Evolutionary conservation across 2,113 vertebrate species (phyloP), one percentile per base, ranked within the genome.

Genomic region (Burhinus bistriatus): DNA sequence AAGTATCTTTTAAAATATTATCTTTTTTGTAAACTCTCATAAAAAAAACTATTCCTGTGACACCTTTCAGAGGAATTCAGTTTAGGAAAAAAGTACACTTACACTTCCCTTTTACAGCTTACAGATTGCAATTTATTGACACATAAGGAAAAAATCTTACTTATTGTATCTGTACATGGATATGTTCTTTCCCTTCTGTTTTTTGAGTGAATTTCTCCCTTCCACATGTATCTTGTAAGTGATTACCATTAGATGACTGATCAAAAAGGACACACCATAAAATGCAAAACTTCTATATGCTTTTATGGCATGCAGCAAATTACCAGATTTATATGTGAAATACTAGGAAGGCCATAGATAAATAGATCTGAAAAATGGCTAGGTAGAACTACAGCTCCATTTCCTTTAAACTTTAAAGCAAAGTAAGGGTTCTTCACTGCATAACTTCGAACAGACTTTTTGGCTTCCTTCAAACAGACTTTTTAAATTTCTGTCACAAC

Each of bases 231-330:
- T 58, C 45, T 61, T n/a, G 6, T 4, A 34, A 84, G 19, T 36
- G 22, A 29, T 32, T 83, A 27, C 7, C 6, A 68, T 55, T 49
- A 40, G 40, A 61, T n/a, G 30, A 71, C 21, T 49, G 38, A 78
- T 14, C 0, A 0, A 89, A 87, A 42, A 38, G 26, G 12, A 8
- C 11, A 27, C 18, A 36, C 3, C 1, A 1, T 70, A 80, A 78
- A 69, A 72, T 11, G 12, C 9, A 71, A 66, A 91, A 75, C 34
- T 57, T 71, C 14, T 2, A 2, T 12, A 12, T 14, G 30, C 4
- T 40, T 70, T 77, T 36, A 66, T 12, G 32, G 38, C 38, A 59
- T 6, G 9, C 1, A 84, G 38, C 27, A 47, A 68, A 62, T 38
- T 22, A 34, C 8, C 44, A 65, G 19, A 52, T 57, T 21, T 65